Base-by-base conservation (phyloP, 1,140 invertebrate genomes). In the Neodiprion virginianus region DNA sequence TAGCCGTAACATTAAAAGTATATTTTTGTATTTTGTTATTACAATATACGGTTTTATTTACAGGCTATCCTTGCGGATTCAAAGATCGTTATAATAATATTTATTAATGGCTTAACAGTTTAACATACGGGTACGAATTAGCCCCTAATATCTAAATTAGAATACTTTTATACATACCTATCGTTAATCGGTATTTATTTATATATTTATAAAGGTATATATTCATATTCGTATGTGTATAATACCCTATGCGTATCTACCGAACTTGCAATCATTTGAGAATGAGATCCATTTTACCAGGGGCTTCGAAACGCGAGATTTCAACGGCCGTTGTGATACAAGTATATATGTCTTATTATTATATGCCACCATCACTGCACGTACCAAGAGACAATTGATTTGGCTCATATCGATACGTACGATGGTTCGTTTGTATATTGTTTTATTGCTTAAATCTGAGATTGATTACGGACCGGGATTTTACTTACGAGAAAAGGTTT, bases 1-100 rank as follows among this genome's bases (percentile, higher is more conserved):
- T 86, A 87, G 86, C 85, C 82, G 80, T 81, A 79, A 85, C 84
- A 82, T 84, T 81, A 78, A 81, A 81, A 78, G 9, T 77, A 73
- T 74, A 73, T 69, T 75, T 75, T 75, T 71, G 69, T 78, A 78
- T 72, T 74, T 74, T 75, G 75, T 73, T 75, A 78, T 75, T 75
- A 75, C 74, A 78, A 72, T 74, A 78, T 21, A 65, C 61, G 67
- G 3, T 14, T 61, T 78, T 86, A 87, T 87, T 76, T 86, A 86
- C 85, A 86, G 77, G 77, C 81, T 84, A 82, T 76, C 79, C 80
- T 83, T 77, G 76, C 80, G 76, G 76, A 61, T 8, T 61, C n/a
- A 61, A 61, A 14, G 11, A 61, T 61, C n/a, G 5, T 12, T 61
- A 61, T 61, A 61, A 12, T 61, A 40, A 61, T 61, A 61, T 61